Evolutionary conservation across 2,888 invertebrate genomes (phyloP).

Genomic region (Nezara viridula): DNA sequence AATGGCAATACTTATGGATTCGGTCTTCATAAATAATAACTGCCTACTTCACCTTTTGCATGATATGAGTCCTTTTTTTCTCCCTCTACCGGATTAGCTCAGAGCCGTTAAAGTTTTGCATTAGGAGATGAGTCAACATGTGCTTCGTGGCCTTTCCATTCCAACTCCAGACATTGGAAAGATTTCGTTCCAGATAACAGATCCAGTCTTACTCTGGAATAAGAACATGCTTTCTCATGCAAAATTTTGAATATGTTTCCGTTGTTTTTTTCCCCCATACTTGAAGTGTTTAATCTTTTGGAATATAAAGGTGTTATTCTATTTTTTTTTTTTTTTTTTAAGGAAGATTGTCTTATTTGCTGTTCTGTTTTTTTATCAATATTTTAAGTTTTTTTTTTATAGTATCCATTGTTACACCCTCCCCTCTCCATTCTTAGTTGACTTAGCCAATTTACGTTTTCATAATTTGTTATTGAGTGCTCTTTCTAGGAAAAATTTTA

Average conservation of each 20-base stretch:
- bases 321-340: background rate
- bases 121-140: background rate
- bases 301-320: background rate
- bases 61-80: background rate
- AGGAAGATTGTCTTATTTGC: no score
- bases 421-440: no score
- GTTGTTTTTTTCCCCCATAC: background rate
- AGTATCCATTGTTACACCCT: no score
- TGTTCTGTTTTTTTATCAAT: no score
- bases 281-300: background rate
- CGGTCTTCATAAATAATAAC: no score
- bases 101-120: background rate
- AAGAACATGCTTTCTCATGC: background rate
- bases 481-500: no score
- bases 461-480: no score
- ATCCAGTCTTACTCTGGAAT: background rate
- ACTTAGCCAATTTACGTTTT: no score
- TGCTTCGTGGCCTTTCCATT: background rate
- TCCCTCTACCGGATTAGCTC: background rate
- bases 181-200: conserved; percentile 13
- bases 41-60: no score
- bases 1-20: no score
- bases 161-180: conserved; percentile 20
- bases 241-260: background rate
- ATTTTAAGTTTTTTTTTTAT: no score